Base-by-base conservation (phyloP, 2,888 invertebrate genomes). In the Rutpela maculata region DNA sequence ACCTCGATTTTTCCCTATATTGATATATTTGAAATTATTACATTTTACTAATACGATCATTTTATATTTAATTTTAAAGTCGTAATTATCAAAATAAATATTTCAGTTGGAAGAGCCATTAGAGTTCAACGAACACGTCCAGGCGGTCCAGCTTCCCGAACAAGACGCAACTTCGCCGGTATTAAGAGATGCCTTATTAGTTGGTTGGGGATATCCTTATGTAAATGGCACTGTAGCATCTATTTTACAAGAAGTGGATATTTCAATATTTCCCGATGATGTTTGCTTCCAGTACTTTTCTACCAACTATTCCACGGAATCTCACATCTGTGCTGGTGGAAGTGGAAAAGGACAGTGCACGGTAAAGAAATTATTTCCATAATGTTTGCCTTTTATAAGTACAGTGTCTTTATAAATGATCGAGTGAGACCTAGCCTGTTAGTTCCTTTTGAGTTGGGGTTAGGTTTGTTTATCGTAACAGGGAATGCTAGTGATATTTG, bases 281-380 rank as follows among this genome's bases (percentile, higher is more conserved):
- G 89, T 89, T 77, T 91, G 91, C 78, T 86, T 88, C 74, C 57
- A 75, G 0, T 88, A 86, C 11, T 78, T 78, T 60, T 18, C 38
- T 18, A 18, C 9, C n/a, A 78, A 75, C 18, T 78, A 59, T 35
- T 75, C 78, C 1, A 26, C 15, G 15, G 18, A 59, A 5, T 78
- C 75, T 3, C 89, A 90, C 77, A 86, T 91, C 55, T 91, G 91
- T 79, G 91, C 90, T 0, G 91, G 90, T 1, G 88, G 88, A 71
- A 90, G 90, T n/a, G 90, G 91, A 5, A 89, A 87, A 78, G 91
- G 91, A 1, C 90, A 90, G 76, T 91, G 91, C 80, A 90, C 87
- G 74, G 87, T 87, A 81, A 83, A 18, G 59, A 55, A 71, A 10
- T 10, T 59, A 26, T 26, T 62, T 18, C 9, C 1, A 62, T 26